Evolutionary conservation across 2,888 invertebrate species (phyloP), one percentile per base, ranked within the genome.

Genomic region (Callyntrura sp.): DNA sequence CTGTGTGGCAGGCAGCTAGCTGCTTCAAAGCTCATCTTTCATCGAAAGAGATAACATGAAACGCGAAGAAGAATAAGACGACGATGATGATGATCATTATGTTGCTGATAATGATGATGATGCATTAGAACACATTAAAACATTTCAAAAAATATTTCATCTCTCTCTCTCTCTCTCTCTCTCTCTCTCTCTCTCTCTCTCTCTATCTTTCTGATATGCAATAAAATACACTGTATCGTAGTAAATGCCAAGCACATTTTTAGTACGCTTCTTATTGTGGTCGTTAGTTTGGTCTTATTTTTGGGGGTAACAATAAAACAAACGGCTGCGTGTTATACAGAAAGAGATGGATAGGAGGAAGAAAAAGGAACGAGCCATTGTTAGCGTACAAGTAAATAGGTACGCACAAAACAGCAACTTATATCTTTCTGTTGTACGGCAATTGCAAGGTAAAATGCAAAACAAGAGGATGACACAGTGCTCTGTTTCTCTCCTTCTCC

Each of bases 401-500:
- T 23, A 60, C 55, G 57, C 17, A 6, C 17, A 57, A 6, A 57
- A 6, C n/a, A n/a, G 11, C 17, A n/a, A 14, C 57, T 57, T 60
- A 17, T 60, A 60, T 23, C 60, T 60, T 2, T 9, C 4, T 60
- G 23, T 57, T 57, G 17, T 55, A 55, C 12, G 3, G 73, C 17
- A 45, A 45, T 4, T 35, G 51, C 12, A 76, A 51, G 23, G 14
- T 45, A 73, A 70, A 55, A 84, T 68, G 68, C 57, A 81, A 81
- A 81, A 43, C 57, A 57, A 62, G 12, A 35, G 51, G 78, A 78
- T 86, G 85, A 86, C 85, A 86, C 79, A 86, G 79, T 79, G 79
- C 86, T 86, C 86, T 48, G 43, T 76, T 85, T 85, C 78, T 85
- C 51, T 48, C 9, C 48, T 85, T 85, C 45, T 85, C 11, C 14